Evolutionary conservation across 2,797 vertebrate species (phyloP), one percentile per base, ranked within the genome.

Genomic region (Manis javanica): DNA sequence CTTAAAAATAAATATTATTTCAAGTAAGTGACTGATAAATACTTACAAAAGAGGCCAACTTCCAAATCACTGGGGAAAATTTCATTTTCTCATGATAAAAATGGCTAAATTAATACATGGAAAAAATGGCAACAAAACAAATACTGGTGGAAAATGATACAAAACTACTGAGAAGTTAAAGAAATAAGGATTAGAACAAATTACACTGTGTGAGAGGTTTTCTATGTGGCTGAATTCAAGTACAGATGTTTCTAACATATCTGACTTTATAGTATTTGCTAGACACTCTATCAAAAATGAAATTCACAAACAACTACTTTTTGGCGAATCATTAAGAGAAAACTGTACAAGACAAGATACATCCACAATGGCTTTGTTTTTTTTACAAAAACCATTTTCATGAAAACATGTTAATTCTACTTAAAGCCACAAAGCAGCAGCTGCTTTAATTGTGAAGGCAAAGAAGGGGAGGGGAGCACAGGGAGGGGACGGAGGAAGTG

Each of bases 181-280:
- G 57, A 87, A 93, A 90, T 13, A 93, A 88, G 31, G 49, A 91
- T 85, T 49, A 85, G 46, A 86, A 49, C 21, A 94, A 87, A 94
- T 84, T 92, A 90, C 7, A 85, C 26, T 82, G 6, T 37, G 11
- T 86, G 55, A n/a, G 39, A 78, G 11, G 14, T 72, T 89, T 89
- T 72, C 69, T 69, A 91, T 63, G 84, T 19, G 90, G 81, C 57
- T 90, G 49, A 95, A 71, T 83, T 91, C 49, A 93, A 93, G 8
- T 87, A 90, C 72, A 88, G 61, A 91, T 95, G 21, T 93, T 96
- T 95, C 37, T 91, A 91, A 83, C 42, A 77, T 49, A 68, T 83
- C 34, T 75, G 31, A 71, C 57, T 8, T 89, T 89, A 74, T 21
- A 26, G 29, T 71, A 75, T 61, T 96, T 88, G 59, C 42, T 77